Evolutionary conservation across 2,113 vertebrate genomes (phyloP).

Genomic region (Gavia stellata): DNA sequence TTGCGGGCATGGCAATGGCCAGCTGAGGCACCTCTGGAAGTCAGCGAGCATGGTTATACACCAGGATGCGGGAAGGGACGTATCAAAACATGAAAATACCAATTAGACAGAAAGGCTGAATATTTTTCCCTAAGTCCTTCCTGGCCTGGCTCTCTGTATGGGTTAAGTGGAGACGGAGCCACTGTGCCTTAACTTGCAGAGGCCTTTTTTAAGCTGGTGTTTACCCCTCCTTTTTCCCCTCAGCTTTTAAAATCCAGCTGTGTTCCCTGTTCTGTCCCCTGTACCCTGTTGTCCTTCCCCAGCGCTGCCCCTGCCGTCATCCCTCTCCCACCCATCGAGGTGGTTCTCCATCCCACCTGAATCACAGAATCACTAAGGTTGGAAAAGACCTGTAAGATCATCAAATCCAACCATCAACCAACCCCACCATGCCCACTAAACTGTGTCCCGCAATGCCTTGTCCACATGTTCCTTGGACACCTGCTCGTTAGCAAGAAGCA

Average conservation of each 20-base stretch:
- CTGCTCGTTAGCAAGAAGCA: not conserved
- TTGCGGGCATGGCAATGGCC: not conserved
- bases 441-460: no score
- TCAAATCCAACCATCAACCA: no score
- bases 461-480: no score
- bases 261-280: not conserved
- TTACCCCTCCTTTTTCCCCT: not conserved
- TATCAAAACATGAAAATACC: not conserved
- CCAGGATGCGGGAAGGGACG: not conserved
- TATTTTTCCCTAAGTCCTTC: not conserved
- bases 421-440: no score
- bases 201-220: no score
- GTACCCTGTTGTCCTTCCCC: not conserved
- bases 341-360: not conserved
- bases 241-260: not conserved
- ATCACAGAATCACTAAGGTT: no score
- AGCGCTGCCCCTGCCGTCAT: not conserved
- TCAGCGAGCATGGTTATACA: not conserved
- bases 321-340: not conserved
- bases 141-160: fast-evolving
- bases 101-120: not conserved
- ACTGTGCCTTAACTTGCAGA: not conserved
- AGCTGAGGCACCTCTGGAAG: not conserved
- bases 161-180: not conserved
- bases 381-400: no score